Evolutionary conservation across 2,797 vertebrate species (phyloP), one percentile per base, ranked within the genome.

Genomic region (Pachyuromys duprasi): DNA sequence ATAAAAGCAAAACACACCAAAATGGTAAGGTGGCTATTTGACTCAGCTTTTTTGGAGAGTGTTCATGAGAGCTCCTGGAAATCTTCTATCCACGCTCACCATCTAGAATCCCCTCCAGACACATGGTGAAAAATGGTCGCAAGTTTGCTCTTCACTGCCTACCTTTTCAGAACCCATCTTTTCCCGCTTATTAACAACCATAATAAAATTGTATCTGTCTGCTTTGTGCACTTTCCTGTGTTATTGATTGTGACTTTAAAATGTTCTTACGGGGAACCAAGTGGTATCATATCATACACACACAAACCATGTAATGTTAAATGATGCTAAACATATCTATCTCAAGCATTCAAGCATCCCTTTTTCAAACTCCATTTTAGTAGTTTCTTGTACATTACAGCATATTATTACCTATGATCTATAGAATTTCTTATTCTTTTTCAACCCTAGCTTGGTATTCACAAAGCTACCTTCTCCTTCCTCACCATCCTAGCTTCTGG

Each of bases 81-180:
- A 88, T 88, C 76, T 62, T 90, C 78, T 28, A 36, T 53, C 74
- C 39, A 42, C n/a, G 4, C 33, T 49, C 42, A 62, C 60, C 75
- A 90, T 74, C 94, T 92, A 36, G 36, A 76, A 89, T 39, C 86
- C 74, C n/a, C 74, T 65, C 8, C 1, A 65, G 69, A 63, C 36
- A 39, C 4, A 0, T 8, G 20, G 14, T 5, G 5, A 75, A 26
- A 31, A n/a, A 26, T 0, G 2, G 0, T 22, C 11, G 9, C 36
- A 15, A 0, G 12, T 15, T 63, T 33, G 63, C 28, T 70, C 62
- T 20, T 12, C 0, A 33, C 0, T 8, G 3, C 60, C 90, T 78
- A 2, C 22, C 65, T 72, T 91, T 79, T 33, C 76, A 72, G 75
- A 86, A 81, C 28, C 74, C 63, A 26, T 65, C 62, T 69, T 75